phyloP scores from a whole-genome alignment of 2,888 invertebrate species.

The Cheilosia urbana region DNA sequence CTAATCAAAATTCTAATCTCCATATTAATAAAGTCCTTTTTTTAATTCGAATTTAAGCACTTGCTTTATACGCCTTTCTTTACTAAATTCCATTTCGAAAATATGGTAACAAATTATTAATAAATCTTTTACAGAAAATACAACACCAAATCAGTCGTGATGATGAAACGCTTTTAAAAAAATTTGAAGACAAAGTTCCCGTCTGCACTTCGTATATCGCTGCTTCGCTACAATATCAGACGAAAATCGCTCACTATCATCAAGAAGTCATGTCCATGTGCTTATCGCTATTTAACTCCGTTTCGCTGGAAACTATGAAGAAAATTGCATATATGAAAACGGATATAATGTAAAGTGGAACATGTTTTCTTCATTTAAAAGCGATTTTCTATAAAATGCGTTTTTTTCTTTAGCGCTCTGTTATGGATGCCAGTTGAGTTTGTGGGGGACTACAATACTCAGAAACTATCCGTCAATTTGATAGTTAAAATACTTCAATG shows the following conservation, averaged over 20 bases:
- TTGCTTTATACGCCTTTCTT: no score
- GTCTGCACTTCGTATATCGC: slow-evolving; percentile 76
- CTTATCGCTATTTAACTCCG: slow-evolving; percentile 69
- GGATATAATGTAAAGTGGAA: slow-evolving; percentile 73
- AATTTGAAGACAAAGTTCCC: slow-evolving; percentile 76
- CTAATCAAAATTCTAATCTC: no score
- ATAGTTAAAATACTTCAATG: slow-evolving; percentile 73
- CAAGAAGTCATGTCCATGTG: slow-evolving; percentile 73
- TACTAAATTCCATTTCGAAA: no score
- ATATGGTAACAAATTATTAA: neutral
- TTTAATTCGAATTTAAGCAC: no score
- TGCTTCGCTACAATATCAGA: slow-evolving; percentile 76
- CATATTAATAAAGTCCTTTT: no score
- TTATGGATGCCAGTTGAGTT: slow-evolving; percentile 77
- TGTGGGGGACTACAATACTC: slow-evolving; percentile 77
- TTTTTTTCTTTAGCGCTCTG: slow-evolving; percentile 66
- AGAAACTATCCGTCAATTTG: slow-evolving; percentile 75
- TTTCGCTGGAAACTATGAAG: slow-evolving; percentile 56
- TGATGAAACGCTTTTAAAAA: slow-evolving; percentile 40
- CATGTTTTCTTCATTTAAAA: neutral
- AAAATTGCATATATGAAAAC: slow-evolving; percentile 61
- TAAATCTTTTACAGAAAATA: neutral
- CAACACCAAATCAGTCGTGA: slow-evolving; percentile 64
- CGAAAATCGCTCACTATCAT: slow-evolving; percentile 76
- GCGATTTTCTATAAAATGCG: neutral